These are phyloP conservation scores for Vandiemenella viatica DNA, from an alignment of 2,888 invertebrate genomes.

Conservation along the genomic window DNA sequence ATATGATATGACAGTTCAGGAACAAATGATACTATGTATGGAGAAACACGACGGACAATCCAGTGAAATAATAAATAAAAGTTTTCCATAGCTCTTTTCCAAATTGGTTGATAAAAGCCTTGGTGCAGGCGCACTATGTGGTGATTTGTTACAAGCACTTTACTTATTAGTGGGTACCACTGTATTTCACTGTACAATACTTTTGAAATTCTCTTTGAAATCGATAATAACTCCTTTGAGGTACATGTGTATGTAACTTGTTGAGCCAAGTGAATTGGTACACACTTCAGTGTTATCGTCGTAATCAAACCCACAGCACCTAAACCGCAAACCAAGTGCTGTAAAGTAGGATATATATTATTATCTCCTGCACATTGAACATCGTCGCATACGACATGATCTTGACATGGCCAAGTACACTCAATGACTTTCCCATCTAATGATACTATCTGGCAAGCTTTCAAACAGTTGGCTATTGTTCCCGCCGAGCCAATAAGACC, in stretches of 20 bases:
- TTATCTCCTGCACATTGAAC: neutral
- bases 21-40: constrained; percentile 8
- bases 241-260: constrained; percentile 8
- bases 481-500: constrained; percentile 12
- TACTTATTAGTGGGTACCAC: constrained; percentile 13
- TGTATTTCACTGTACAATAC: constrained; percentile 7
- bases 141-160: constrained; percentile 8
- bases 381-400: neutral
- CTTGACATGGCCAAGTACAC: constrained; percentile 9
- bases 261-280: constrained; percentile 10
- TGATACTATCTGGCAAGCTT: constrained; percentile 9
- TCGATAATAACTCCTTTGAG: constrained; percentile 6
- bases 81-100: constrained; percentile 9
- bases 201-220: constrained; percentile 5
- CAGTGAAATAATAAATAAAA: constrained; percentile 10
- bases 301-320: constrained; percentile 10
- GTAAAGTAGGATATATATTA: constrained; percentile 7
- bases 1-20: constrained; percentile 5
- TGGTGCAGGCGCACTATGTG: constrained; percentile 8
- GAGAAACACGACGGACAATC: constrained; percentile 7
- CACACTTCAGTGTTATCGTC: constrained; percentile 8
- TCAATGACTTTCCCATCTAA: constrained; percentile 6
- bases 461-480: constrained; percentile 7
- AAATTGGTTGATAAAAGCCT: constrained; percentile 8
- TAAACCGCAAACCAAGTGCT: constrained; percentile 11